Evolutionary conservation across 2,113 vertebrate genomes (phyloP).

Genomic region (Crocuta crocuta): DNA sequence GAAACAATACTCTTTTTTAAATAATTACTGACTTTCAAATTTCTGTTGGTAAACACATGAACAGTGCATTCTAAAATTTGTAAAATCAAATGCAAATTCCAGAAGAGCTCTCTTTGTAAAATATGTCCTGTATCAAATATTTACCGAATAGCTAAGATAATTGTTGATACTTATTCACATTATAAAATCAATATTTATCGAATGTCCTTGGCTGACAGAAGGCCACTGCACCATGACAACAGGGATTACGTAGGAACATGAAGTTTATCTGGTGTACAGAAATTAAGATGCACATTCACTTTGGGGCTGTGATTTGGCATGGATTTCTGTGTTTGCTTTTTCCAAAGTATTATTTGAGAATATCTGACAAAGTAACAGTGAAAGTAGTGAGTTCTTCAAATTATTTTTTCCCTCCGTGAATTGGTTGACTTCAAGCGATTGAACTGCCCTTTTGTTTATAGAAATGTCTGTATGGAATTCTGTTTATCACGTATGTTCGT

Average conservation of each 20-base stretch:
- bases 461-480: not conserved
- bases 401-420: not conserved
- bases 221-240: not conserved
- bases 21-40: constrained; percentile 38
- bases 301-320: not conserved
- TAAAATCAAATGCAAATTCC: not conserved
- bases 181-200: not conserved
- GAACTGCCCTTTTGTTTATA: not conserved
- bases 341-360: not conserved
- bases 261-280: not conserved
- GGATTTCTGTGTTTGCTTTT: not conserved
- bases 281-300: not conserved
- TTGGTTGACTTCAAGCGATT: not conserved
- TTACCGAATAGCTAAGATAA: not conserved
- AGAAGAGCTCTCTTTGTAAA: not conserved
- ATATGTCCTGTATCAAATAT: not conserved
- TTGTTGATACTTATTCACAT: not conserved
- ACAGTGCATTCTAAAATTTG: not conserved
- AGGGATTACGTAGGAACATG: not conserved
- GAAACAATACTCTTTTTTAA: constrained; percentile 30
- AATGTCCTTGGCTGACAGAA: not conserved
- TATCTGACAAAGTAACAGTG: not conserved
- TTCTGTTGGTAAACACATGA: constrained; percentile 14
- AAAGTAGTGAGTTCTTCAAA: not conserved
- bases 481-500: not conserved